Evolutionary conservation across 1,140 invertebrate genomes (phyloP), one percentile per base, ranked within the genome.

Genomic region (Rhagoletis pomonella): DNA sequence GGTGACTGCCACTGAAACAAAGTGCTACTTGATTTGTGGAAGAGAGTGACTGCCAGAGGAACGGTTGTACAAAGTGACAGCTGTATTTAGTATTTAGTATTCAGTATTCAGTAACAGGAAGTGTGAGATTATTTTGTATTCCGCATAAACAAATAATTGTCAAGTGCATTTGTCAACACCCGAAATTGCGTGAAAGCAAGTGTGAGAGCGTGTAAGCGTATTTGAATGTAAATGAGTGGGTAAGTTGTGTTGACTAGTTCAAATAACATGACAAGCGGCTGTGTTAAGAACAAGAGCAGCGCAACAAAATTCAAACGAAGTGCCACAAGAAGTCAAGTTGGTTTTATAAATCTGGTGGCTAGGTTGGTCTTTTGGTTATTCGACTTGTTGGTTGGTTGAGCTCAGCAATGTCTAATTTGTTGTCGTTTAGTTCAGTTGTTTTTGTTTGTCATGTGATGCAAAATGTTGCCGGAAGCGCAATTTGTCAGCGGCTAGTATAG

Each of bases 61-160:
- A 42, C n/a, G 44, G 73, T 58, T 81, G 73, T 3, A 7, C 73
- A 55, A 55, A 81, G 47, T 81, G 73, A 81, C 73, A 81, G 73
- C 73, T 4, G n/a, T 81, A 81, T 81, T 81, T 81, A 81, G 29
- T 29, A 29, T 29, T 29, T 29, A 29, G 29, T 29, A 29, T 29
- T 29, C 29, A 29, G 19, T 81, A 81, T 81, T 81, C 47, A 81
- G 73, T 81, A 47, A n/a, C 44, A 81, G 47, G 73, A 55, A 81
- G 73, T 81, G 73, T 81, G 73, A 81, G 73, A 58, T 81, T 81
- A 81, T 81, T 81, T 81, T 47, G n/a, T 81, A 81, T 81, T 55
- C 73, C 44, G 50, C 73, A 81, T 73, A 73, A 73, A 73, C 73
- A 81, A 81, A 55, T 81, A 81, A 81, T 81, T 81, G 73, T 81